Base-by-base conservation (phyloP, 2,888 invertebrate genomes). In the Lordiphosa andalusiaca region DNA sequence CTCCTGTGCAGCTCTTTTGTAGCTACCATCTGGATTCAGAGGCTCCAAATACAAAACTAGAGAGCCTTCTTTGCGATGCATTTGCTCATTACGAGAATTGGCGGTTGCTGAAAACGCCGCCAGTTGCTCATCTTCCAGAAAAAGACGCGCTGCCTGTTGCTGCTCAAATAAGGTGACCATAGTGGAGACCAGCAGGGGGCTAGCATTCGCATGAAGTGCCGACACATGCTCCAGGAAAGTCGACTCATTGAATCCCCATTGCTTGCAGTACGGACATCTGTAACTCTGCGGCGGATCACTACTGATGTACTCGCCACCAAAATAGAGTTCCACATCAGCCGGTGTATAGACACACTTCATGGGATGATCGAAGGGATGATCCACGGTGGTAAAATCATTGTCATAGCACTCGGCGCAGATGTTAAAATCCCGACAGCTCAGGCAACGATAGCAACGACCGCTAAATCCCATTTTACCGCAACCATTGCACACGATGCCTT, bases 281-380 rank as follows among this genome's bases (percentile, higher is more conserved):
- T 82, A 80, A 50, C 82, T 80, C 49, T 80, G 80, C 30, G 80
- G 80, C 25, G 76, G 74, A 62, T 81, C 76, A 10, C 71, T 54
- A 35, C 12, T 81, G 0, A 82, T 50, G 42, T 81, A 76, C 40
- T 80, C 82, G 4, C 78, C 80, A 5, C 60, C 78, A 46, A 80
- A 80, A 23, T 74, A 80, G 0, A 82, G 35, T 30, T 80, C 80
- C 6, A 78, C 51, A 35, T 82, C 78, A 4, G 67, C 50, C 1
- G 54, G 53, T 21, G 78, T 82, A 6, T 48, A 50, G 7, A 80
- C 46, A 40, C 82, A 80, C 47, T 73, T 74, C 0, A 80, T 69
- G 13, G 80, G 80, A 67, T 80, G 80, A 62, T 80, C 80, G 41
- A 76, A 80, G 4, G 19, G 69, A 67, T 80, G 80, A 4, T 63